Conservation (phyloP, 2,888 invertebrate species). For the Agonopterix alstromeriana region DNA sequence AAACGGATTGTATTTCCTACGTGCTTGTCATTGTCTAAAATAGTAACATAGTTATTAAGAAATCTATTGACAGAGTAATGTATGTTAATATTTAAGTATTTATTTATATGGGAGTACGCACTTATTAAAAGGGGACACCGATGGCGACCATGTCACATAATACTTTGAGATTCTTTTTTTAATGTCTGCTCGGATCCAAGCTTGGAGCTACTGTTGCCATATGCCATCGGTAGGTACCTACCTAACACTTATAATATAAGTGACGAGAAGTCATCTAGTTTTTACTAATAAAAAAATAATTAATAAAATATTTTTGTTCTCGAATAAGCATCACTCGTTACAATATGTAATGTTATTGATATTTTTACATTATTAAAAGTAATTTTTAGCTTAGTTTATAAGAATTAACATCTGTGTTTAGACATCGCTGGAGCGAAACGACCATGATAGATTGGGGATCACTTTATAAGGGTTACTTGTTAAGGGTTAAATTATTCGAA, state of each 20-base stretch:
- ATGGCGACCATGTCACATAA: slow-evolving; percentile 34
- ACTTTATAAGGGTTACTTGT: slow-evolving; percentile 65
- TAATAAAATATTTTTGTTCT: slow-evolving; percentile 63
- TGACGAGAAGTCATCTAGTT: slow-evolving; percentile 55
- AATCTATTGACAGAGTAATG: slow-evolving; percentile 65
- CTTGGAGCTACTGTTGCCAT: slow-evolving; percentile 42
- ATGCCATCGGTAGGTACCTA: slow-evolving; percentile 43
- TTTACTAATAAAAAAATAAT: slow-evolving; percentile 59
- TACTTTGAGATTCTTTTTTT: slow-evolving; percentile 2
- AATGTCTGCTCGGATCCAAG: not conserved
- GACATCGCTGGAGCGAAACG: slow-evolving; percentile 34
- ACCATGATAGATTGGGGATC: slow-evolving; percentile 58
- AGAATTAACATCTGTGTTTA: slow-evolving; percentile 54
- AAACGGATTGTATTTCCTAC: slow-evolving; percentile 22
- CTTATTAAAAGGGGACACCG: slow-evolving; percentile 35
- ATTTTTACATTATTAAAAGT: slow-evolving; percentile 46
- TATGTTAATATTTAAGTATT: slow-evolving; percentile 65
- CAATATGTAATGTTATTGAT: slow-evolving; percentile 63
- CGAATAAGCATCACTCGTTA: slow-evolving; percentile 60
- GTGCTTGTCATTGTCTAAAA: slow-evolving; percentile 53
- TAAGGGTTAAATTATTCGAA: slow-evolving; percentile 71
- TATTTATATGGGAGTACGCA: slow-evolving; percentile 58
- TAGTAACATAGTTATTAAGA: slow-evolving; percentile 64
- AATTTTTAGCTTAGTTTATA: not conserved
- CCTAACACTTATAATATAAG: slow-evolving; percentile 56